These are phyloP conservation scores for Potorous gilbertii DNA, from an alignment of 2,797 vertebrate genomes.

Conservation along the genomic window DNA sequence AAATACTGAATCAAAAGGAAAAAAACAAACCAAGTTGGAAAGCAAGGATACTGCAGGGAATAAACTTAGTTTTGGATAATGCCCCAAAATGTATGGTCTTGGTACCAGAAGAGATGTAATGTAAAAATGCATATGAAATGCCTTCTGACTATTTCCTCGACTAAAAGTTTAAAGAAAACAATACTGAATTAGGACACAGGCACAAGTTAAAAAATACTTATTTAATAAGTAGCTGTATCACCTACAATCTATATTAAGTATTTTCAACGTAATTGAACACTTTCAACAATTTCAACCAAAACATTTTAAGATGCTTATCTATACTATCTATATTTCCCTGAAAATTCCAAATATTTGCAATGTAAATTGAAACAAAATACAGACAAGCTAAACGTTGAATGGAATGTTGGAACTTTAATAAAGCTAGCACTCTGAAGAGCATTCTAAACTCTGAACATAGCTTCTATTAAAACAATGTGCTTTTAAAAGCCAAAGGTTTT, in stretches of 20 bases:
- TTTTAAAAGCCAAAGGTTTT: constrained; percentile 59
- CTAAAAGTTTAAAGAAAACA: constrained; percentile 53
- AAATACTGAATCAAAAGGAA: constrained; percentile 4
- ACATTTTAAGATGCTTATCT: constrained; percentile 40
- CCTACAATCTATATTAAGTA: constrained; percentile 41
- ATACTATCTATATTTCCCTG: constrained; percentile 65
- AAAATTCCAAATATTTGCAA: constrained; percentile 52
- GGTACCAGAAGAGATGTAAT: constrained; percentile 52
- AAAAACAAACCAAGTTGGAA: constrained; percentile 44
- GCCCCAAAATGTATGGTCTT: neutral
- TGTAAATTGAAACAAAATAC: constrained; percentile 53
- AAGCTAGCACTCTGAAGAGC: constrained; percentile 75
- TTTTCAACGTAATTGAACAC: constrained; percentile 22
- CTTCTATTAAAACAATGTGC: constrained; percentile 59
- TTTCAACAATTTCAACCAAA: constrained; percentile 50
- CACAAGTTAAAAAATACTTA: neutral
- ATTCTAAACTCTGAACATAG: constrained; percentile 75
- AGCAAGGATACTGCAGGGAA: neutral
- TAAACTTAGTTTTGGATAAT: constrained; percentile 29
- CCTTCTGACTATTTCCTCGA: constrained; percentile 43
- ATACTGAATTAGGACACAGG: constrained; percentile 13
- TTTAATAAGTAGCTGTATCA: constrained; percentile 40
- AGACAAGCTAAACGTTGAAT: constrained; percentile 80
- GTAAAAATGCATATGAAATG: constrained; percentile 38
- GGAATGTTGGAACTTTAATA: constrained; percentile 80